Evolutionary conservation across 2,888 invertebrate genomes (phyloP), one percentile per base, ranked within the genome.

Genomic region (Neoascia interrupta): DNA sequence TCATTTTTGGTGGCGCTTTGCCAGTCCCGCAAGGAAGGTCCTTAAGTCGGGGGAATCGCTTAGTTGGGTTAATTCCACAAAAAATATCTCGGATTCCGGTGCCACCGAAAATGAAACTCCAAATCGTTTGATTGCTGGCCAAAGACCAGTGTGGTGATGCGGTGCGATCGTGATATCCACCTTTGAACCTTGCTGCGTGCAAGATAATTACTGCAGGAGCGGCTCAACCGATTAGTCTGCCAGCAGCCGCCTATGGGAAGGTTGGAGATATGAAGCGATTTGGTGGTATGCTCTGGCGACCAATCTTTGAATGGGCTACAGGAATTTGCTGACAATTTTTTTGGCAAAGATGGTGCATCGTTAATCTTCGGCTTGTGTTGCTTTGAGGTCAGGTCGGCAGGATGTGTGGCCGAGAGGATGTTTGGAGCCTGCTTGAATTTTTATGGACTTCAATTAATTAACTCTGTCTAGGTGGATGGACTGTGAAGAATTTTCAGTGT

Each of bases 1-100:
- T 79, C 79, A 79, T 79, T 79, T 79, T 79, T 79, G 73, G 79
- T 79, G 79, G 79, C 79, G 79, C 79, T 79, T 54, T 79, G 56
- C 56, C 73, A 61, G 41, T 39, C 47, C 47, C 21, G 21, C 15
- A 37, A n/a, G n/a, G n/a, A 79, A 79, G 56, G 73, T 79, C 79
- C 73, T 79, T 79, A 61, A 54, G 66, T 61, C 68, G 43, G 63
- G 47, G 56, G 56, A 79, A 73, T 73, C 68, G 61, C 51, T 79
- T 31, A 49, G 61, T 63, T 73, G 19, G 54, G 79, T 61, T 68
- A 79, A 79, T 73, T 73, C 73, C 73, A 43, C 1, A 8, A 10
- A 37, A 56, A 79, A 79, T 79, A 21, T 39, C 56, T 73, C 31
- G 51, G 23, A 79, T 79, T 68, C 79, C 54, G 28, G 43, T 61